A percentile compares a stretch with the other conserved stretches of the same genome.
Conservation (phyloP, 2,797 vertebrate species). For the Hydrolagus colliei region DNA sequence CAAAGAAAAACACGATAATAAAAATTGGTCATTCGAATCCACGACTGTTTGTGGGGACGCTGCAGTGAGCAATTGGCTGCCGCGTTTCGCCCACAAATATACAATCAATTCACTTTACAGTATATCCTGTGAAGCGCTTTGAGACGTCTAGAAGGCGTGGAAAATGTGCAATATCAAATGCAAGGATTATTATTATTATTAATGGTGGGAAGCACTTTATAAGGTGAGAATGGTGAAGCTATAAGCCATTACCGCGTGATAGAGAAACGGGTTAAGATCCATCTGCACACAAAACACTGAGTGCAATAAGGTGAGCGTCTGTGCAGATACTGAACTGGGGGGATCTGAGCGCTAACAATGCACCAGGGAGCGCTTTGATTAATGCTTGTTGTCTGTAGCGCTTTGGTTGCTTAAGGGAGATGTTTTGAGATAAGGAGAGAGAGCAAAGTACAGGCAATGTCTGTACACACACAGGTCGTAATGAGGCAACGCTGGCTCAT, state of each 20-base stretch:
- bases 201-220: background rate
- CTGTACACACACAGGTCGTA: conserved; percentile 37
- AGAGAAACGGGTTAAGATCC: conserved; percentile 37
- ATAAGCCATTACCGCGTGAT: background rate
- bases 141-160: no score
- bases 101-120: no score
- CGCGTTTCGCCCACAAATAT: no score
- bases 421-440: conserved; percentile 33
- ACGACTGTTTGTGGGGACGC: no score
- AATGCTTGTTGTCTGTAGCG: conserved; percentile 40
- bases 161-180: no score
- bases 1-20: no score
- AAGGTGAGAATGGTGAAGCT: conserved; percentile 34
- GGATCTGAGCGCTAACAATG: conserved; percentile 32
- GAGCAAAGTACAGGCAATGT: conserved; percentile 33
- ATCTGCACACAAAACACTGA: conserved; percentile 33
- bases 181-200: no score
- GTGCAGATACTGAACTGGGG: conserved; percentile 33
- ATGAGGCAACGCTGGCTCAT: conserved; percentile 40
- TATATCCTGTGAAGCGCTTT: no score
- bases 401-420: conserved; percentile 38
- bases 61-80: no score
- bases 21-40: no score
- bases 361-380: conserved; percentile 42
- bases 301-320: conserved; percentile 19